Conservation (phyloP, 2,113 vertebrate genomes). For the Merops nubicus region DNA sequence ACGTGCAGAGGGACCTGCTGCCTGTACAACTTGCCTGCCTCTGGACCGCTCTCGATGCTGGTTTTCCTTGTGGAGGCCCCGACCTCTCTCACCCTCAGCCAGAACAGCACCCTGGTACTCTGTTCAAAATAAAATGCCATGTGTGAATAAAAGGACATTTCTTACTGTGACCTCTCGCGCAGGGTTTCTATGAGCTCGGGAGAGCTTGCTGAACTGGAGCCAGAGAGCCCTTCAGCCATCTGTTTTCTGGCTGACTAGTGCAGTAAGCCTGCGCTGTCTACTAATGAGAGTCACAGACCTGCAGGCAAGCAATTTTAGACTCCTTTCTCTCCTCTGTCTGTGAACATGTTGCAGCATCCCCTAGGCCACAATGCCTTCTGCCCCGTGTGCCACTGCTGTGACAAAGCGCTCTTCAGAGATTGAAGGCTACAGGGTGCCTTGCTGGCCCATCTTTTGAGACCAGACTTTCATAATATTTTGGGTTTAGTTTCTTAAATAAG, state of each 20-base stretch:
- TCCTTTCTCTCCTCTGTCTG: background rate
- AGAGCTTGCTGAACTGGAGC: conserved; percentile 39
- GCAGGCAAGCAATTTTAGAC: conserved; percentile 18
- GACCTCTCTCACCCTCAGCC: conserved; percentile 38
- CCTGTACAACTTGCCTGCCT: background rate
- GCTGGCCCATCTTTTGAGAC: background rate
- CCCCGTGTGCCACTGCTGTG: background rate
- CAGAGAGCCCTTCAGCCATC: conserved; percentile 59
- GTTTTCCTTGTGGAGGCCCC: background rate
- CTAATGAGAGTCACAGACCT: conserved; percentile 29
- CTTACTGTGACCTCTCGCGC: conserved; percentile 3
- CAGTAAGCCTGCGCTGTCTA: background rate
- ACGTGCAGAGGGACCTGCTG: background rate
- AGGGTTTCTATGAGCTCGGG: conserved; percentile 10
- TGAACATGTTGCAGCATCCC: background rate
- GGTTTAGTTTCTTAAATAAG: background rate
- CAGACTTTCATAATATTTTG: background rate
- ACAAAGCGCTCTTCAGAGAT: background rate
- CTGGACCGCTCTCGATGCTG: background rate
- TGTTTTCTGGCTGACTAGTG: conserved; percentile 37
- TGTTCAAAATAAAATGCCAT: conserved; percentile 59
- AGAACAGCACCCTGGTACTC: conserved; percentile 2
- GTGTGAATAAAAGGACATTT: conserved; percentile 32
- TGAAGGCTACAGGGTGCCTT: background rate
- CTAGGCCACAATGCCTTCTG: background rate